Conservation (phyloP, 2,888 invertebrate genomes). For the Eupithecia abbreviata region DNA sequence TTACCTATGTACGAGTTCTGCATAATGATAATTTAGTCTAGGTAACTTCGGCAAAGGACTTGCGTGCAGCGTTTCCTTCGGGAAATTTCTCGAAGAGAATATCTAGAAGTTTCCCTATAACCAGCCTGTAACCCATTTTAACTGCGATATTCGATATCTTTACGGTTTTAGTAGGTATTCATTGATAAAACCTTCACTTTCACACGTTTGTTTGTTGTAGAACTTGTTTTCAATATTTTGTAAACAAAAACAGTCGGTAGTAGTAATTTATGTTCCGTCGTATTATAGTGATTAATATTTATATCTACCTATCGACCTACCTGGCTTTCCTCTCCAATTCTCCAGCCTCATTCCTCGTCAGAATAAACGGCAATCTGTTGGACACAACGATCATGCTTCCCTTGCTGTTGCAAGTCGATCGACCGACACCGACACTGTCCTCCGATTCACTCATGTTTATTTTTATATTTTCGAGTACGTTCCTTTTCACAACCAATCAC, state of each 20-base stretch:
- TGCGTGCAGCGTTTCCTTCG: background rate
- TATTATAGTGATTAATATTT: background rate
- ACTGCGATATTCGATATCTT: background rate
- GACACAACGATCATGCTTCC: constrained; percentile 95
- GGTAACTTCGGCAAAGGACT: background rate
- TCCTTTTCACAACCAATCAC: constrained; percentile 74
- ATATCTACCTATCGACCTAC: constrained; percentile 71
- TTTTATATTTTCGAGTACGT: constrained; percentile 56
- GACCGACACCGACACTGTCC: constrained; percentile 60
- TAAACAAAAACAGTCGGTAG: no score
- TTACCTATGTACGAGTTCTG: background rate
- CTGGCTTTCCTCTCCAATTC: constrained; percentile 92
- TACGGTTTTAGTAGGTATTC: background rate
- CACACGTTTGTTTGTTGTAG: background rate
- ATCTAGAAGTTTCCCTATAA: background rate
- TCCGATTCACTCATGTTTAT: constrained; percentile 70
- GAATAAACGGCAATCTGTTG: constrained; percentile 94
- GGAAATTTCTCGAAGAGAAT: background rate
- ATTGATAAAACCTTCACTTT: background rate
- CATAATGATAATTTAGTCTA: background rate
- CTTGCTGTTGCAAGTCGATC: constrained; percentile 81
- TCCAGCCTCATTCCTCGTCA: constrained; percentile 89
- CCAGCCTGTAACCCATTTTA: background rate
- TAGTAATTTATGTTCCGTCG: background rate
- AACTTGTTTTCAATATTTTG: background rate